Base-by-base conservation (phyloP, 2,888 invertebrate genomes). In the Microplitis manilae region DNA sequence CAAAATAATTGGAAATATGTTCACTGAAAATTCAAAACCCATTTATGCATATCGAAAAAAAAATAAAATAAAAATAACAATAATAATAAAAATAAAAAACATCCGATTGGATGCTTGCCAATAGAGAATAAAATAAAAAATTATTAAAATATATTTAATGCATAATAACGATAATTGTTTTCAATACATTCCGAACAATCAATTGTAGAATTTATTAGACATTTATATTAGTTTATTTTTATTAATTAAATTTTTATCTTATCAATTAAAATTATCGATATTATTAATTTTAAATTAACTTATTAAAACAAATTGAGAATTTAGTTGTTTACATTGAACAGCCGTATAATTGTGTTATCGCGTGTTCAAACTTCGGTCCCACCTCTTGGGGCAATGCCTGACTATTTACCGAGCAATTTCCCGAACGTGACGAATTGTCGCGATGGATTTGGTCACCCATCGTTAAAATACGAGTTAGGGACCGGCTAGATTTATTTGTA, bases 341-440 rank as follows among this genome's bases (percentile, higher is more conserved):
- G 68, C 68, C 61, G 68, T 70, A 77, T 81, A 79, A 81, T 79
- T 72, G 79, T 72, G 78, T 81, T 81, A 81, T 81, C 79, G 68
- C 79, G 64, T 79, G 30, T 69, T 73, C 73, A 76, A 77, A 78
- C 79, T 74, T 70, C 70, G 74, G 50, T 70, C 59, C 61, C 13
- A 68, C 64, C 9, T 39, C 62, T 71, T 40, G 60, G 41, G 61
- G 62, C 77, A 72, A 62, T 73, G 67, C 39, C 59, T 72, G 62
- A 75, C 77, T 80, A 79, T 81, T 81, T 81, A 78, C 79, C 74
- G 72, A 80, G 75, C 80, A 78, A 78, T 80, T 81, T 79, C 74
- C 61, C 75, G 68, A 79, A 81, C 80, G 79, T 81, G 80, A 80
- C 79, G 77, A 80, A 80, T 80, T 72, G 78, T 73, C 76, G 76